These are phyloP conservation scores for Podotricha telesiphe DNA, from an alignment of 2,888 invertebrate species.

Conservation along the genomic window DNA sequence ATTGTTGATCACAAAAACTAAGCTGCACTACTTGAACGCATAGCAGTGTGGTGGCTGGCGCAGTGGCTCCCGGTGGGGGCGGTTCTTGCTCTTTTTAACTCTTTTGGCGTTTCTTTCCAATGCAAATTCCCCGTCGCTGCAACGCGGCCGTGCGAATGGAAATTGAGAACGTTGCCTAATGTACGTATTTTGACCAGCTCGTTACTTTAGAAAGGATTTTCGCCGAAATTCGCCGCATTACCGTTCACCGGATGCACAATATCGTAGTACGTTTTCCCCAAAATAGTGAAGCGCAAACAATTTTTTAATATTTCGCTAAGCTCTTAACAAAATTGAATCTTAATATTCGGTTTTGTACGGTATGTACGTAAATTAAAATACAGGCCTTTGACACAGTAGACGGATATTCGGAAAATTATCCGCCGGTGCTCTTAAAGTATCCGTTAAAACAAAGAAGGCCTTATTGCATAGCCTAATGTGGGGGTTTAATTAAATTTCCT, in stretches of 20 bases:
- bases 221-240: background rate
- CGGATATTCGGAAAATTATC: conserved; percentile 39
- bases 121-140: conserved; percentile 69
- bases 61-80: conserved; percentile 34
- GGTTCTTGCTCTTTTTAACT: conserved; percentile 67
- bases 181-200: conserved; percentile 48
- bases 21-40: conserved; percentile 29
- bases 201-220: conserved; percentile 36
- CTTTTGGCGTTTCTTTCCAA: conserved; percentile 75
- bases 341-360: conserved; percentile 23
- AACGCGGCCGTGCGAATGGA: conserved; percentile 59
- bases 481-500: conserved; percentile 54
- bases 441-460: conserved; percentile 44
- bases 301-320: conserved; percentile 16
- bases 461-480: conserved; percentile 46
- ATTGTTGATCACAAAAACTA: conserved; percentile 39
- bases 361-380: conserved; percentile 32
- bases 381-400: conserved; percentile 38
- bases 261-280: background rate
- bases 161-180: conserved; percentile 71
- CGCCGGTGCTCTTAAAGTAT: conserved; percentile 35
- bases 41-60: conserved; percentile 40
- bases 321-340: conserved; percentile 23
- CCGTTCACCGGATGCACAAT: background rate
- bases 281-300: conserved; percentile 6